Evolutionary conservation across 1,140 invertebrate genomes (phyloP).

Genomic region (Alviniconcha marisindica): DNA sequence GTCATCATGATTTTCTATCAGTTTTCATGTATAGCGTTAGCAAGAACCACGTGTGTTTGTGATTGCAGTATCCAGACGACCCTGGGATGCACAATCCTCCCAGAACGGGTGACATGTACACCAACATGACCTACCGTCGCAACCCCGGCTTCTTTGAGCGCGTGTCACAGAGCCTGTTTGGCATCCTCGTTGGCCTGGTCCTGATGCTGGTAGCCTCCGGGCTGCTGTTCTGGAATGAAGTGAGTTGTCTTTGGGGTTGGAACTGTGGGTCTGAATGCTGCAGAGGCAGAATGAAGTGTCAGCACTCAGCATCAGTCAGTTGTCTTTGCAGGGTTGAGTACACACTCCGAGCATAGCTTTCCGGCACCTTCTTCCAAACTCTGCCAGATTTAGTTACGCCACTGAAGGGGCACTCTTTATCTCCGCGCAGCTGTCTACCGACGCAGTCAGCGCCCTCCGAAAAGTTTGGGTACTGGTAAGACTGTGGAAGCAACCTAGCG

Average conservation of each 20-base stretch:
- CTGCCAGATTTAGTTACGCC: neutral
- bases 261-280: neutral
- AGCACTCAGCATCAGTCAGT: neutral
- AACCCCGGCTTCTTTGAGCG: constrained; percentile 64
- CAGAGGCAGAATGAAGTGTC: neutral
- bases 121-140: constrained; percentile 58
- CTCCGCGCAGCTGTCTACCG: too few relatives aligned
- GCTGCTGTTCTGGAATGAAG: constrained; percentile 87
- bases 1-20: neutral
- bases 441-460: too few relatives aligned
- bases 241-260: constrained; percentile 63
- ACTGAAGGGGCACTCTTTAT: neutral
- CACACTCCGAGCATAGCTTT: neutral
- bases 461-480: too few relatives aligned
- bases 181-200: constrained; percentile 65
- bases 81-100: constrained; percentile 56
- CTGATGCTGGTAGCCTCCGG: constrained; percentile 68
- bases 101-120: constrained; percentile 52
- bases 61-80: constrained; percentile 61
- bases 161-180: constrained; percentile 61
- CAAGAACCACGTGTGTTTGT: neutral
- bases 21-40: neutral
- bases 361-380: too few relatives aligned
- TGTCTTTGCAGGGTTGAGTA: neutral
- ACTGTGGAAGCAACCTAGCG: too few relatives aligned